Evolutionary conservation across 2,113 vertebrate genomes (phyloP).

Genomic region (Scopus umbretta): DNA sequence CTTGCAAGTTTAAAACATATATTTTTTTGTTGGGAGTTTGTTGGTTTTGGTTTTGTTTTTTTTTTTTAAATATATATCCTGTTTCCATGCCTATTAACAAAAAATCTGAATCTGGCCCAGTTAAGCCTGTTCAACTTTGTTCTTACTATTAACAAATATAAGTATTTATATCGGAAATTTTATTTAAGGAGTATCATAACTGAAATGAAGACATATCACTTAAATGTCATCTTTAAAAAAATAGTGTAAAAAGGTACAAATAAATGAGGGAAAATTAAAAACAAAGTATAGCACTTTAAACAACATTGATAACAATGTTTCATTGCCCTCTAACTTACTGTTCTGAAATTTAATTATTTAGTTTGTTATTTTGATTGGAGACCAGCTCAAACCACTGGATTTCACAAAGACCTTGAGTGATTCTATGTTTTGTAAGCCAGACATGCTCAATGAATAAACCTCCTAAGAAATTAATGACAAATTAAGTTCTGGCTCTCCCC

Average conservation of each 20-base stretch:
- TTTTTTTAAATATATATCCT: neutral
- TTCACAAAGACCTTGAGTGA: neutral
- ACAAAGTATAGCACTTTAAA: neutral
- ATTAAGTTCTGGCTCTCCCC: neutral
- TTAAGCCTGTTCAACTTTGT: neutral
- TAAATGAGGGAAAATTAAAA: neutral
- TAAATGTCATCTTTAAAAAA: neutral
- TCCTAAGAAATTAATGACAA: neutral
- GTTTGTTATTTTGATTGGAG: neutral
- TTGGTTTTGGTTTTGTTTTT: neutral
- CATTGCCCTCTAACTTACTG: neutral
- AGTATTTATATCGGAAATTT: neutral
- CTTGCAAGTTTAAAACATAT: neutral
- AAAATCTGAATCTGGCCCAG: neutral
- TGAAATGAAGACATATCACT: neutral
- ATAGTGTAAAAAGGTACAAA: neutral
- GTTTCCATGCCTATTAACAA: neutral
- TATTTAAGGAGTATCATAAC: neutral
- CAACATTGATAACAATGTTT: neutral
- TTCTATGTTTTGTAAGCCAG: neutral
- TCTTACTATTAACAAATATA: neutral
- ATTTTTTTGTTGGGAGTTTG: fast-evolving
- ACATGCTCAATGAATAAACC: neutral
- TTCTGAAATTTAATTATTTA: neutral
- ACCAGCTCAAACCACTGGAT: neutral